Conservation (phyloP, 92 coral and sea anemone genomes). For the Diadumene lineata region DNA sequence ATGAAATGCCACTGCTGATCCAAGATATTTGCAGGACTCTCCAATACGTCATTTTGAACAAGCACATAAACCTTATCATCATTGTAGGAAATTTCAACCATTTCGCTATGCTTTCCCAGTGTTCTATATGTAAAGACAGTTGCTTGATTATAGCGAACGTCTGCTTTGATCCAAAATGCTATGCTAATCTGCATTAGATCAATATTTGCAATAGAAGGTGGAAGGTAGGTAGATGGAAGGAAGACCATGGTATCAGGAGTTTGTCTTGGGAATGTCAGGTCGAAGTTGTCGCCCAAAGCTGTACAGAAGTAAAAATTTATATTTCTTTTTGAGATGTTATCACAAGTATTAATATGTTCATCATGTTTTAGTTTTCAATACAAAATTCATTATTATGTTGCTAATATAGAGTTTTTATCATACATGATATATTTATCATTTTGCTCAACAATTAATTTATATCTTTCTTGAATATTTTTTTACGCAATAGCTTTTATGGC, state of each 20-base stretch:
- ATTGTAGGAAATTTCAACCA: constrained; percentile 40
- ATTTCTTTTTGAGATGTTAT: no score
- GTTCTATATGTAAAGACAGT: constrained; percentile 60
- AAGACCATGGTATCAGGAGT: constrained; percentile 26
- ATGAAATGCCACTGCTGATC: constrained; percentile 60
- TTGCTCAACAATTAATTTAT: no score
- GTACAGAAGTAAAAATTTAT: background rate
- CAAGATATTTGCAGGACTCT: constrained; percentile 25
- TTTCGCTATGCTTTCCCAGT: constrained; percentile 29
- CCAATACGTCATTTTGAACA: constrained; percentile 35
- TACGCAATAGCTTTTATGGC: no score
- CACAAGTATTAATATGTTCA: no score
- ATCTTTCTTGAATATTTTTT: no score
- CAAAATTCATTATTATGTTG: no score
- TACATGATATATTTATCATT: no score
- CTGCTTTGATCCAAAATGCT: constrained; percentile 51
- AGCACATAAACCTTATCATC: constrained; percentile 20
- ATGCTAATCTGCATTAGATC: constrained; percentile 30
- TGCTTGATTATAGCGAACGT: constrained; percentile 41
- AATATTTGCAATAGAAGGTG: no score
- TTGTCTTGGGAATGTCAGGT: constrained; percentile 34
- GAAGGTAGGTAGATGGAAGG: constrained; percentile 11
- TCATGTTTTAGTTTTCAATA: no score
- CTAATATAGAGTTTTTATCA: no score
- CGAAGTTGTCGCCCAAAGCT: constrained; percentile 50